Base-by-base conservation (phyloP, 2,797 vertebrate species). In the Sebastes taczanowskii region DNA sequence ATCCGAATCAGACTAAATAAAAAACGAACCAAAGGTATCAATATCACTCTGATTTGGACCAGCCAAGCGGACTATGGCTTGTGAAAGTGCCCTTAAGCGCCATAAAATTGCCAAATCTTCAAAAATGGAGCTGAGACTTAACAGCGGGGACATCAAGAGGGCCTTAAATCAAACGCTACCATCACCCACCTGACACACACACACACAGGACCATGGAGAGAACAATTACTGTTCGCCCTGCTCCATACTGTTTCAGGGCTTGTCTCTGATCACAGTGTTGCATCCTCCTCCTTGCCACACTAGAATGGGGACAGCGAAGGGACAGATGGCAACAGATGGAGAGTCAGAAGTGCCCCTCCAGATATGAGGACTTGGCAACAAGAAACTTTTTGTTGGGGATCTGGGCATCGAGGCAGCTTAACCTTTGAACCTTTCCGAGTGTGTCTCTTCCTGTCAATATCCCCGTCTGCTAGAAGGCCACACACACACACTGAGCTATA, bases 261-360 rank as follows among this genome's bases (percentile, higher is more conserved):
- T 13, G 63, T 83, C 82, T 88, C 88, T 84, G 85, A 91, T 88
- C 86, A 78, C 77, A 84, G 73, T 55, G 83, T 66, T 74, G 78
- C 84, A 32, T 82, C 71, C 75, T 71, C 75, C 71, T 86, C 71
- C 67, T 85, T 82, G 84, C 80, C 83, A 63, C 81, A 72, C 77
- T 58, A 86, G 91, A 94, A 94, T 87, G 90, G 81, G 94, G 91
- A 92, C 92, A 94, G 86, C 46, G 84, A 84, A 63, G 79, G 86
- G 87, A 94, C 96, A 96, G 95, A 96, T 96, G 95, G 96, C 92
- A 91, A 81, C 95, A 96, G 95, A 96, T 95, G 95, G 95, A 93
- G 91, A 92, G 82, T 94, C 93, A 93, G 87, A 94, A 92, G 87
- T 80, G 86, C 90, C 94, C 95, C 94, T 95, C 90, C 90, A 94